These are phyloP conservation scores for Lepidurus packardi DNA, from an alignment of 1,140 invertebrate genomes.

Conservation along the genomic window DNA sequence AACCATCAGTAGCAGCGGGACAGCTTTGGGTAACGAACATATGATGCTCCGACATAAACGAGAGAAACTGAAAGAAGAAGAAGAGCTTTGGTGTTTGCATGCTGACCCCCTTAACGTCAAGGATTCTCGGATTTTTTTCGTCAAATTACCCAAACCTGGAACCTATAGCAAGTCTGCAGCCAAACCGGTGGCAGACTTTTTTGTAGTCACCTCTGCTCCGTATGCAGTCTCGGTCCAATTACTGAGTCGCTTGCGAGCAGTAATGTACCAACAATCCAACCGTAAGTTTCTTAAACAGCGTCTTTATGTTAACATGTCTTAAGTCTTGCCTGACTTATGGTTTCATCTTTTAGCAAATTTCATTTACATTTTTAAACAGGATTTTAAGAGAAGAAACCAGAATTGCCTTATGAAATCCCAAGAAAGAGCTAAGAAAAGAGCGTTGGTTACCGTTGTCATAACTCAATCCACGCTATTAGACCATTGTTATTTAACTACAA, in stretches of 20 bases:
- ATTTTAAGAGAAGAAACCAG: not conserved
- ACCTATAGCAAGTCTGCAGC: not conserved
- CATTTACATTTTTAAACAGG: too few species aligned
- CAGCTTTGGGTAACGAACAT: not conserved
- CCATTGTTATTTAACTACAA: not conserved
- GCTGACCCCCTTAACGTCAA: not conserved
- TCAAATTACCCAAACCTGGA: not conserved
- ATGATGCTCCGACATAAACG: not conserved
- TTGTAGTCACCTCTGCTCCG: not conserved
- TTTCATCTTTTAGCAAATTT: too few species aligned
- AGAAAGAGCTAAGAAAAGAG: not conserved
- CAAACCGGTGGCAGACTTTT: not conserved
- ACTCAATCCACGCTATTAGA: not conserved
- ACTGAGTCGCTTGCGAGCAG: not conserved
- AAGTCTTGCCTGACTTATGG: too few species aligned
- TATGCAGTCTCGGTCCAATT: not conserved
- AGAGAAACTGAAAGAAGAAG: not conserved
- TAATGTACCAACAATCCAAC: not conserved
- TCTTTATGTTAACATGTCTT: not conserved
- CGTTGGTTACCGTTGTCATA: not conserved
- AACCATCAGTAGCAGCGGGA: not conserved
- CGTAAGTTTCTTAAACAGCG: not conserved
- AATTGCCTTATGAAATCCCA: not conserved
- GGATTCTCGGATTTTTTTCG: conserved; percentile 9
- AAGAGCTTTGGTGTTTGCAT: conserved; percentile 2